phyloP scores from a whole-genome alignment of 2,797 vertebrate species.

The Hafferia zeledoni region DNA sequence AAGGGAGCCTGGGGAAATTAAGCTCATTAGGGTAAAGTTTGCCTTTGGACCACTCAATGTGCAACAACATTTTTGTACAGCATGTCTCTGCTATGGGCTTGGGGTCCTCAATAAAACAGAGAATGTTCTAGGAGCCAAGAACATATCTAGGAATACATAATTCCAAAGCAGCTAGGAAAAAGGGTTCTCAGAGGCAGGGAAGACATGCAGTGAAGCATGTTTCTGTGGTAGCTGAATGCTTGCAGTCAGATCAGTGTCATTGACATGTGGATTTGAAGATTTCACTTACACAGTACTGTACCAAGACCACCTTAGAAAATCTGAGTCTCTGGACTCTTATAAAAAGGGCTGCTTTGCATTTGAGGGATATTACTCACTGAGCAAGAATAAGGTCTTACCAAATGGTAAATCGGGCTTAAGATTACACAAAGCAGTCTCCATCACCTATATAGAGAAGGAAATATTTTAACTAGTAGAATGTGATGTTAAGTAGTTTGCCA shows the following conservation, averaged over 20 bases:
- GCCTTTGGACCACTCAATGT: neutral
- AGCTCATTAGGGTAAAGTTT: slow-evolving; percentile 13
- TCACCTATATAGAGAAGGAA: neutral
- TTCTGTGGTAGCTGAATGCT: neutral
- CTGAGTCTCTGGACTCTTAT: neutral
- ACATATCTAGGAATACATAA: neutral
- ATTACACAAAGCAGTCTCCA: neutral
- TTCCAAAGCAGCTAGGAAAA: neutral
- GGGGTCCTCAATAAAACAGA: neutral
- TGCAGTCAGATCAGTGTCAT: neutral
- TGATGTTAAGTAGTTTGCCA: neutral
- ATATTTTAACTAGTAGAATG: neutral
- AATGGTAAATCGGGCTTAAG: neutral
- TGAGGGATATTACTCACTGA: neutral
- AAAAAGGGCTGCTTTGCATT: neutral
- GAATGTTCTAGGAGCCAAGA: neutral
- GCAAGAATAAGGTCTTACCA: neutral
- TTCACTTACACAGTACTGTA: neutral
- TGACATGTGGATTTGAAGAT: neutral
- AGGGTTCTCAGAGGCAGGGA: neutral
- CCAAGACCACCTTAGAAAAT: neutral
- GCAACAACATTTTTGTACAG: neutral
- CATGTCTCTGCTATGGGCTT: neutral
- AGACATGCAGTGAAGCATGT: neutral
- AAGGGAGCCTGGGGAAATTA: slow-evolving; percentile 35